These are phyloP conservation scores for Parasteatoda tepidariorum DNA, from an alignment of 1,140 invertebrate species.

Conservation along the genomic window DNA sequence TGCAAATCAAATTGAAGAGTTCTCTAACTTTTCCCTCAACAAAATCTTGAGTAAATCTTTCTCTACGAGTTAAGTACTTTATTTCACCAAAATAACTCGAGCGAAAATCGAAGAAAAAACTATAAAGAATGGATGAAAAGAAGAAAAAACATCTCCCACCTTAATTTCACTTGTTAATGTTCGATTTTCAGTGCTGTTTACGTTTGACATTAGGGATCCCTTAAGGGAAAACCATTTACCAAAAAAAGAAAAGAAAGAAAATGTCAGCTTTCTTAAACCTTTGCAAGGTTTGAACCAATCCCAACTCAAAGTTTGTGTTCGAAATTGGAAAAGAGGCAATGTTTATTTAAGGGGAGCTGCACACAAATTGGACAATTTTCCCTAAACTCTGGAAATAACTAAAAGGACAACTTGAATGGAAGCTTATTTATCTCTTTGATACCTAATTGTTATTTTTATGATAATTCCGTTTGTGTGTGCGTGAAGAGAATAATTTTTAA, in stretches of 20 bases:
- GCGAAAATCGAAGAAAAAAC: neutral
- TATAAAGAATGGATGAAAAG: neutral
- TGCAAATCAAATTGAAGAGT: slow-evolving; percentile 48
- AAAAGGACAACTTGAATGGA: too few relatives aligned
- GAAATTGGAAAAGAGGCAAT: slow-evolving; percentile 4
- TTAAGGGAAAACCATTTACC: neutral
- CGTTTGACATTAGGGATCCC: slow-evolving; percentile 36
- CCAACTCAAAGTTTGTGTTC: slow-evolving; percentile 18
- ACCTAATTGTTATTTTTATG: too few relatives aligned
- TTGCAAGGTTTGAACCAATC: neutral
- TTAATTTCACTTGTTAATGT: slow-evolving; percentile 59
- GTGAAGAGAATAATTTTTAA: too few relatives aligned
- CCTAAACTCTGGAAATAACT: too few relatives aligned
- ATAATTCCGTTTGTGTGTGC: too few relatives aligned
- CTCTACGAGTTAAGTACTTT: slow-evolving; percentile 13
- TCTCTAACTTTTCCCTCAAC: neutral
- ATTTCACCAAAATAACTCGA: slow-evolving; percentile 18
- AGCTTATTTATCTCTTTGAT: too few relatives aligned
- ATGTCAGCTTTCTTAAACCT: neutral
- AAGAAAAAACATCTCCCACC: slow-evolving; percentile 19
- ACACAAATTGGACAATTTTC: neutral
- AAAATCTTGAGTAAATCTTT: slow-evolving; percentile 19
- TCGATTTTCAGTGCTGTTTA: slow-evolving; percentile 54
- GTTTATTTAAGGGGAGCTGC: slow-evolving; percentile 28
- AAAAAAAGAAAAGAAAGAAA: neutral